Conservation (phyloP, 2,888 invertebrate genomes). For the Chalcosyrphus nemorum region DNA sequence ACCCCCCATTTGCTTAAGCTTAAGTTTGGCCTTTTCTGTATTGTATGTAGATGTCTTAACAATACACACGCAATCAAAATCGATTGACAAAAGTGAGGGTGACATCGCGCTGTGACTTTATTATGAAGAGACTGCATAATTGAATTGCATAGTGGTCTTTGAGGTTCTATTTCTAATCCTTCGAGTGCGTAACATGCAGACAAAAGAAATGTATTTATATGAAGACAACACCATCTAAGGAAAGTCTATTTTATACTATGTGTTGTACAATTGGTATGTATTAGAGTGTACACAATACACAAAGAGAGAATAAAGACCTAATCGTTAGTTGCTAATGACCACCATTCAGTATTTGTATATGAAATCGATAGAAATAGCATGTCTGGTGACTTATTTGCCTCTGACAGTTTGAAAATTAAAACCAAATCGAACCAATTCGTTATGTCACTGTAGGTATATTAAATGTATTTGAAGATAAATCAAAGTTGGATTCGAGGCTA, state of each 20-base stretch:
- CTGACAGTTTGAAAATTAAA: too few species aligned
- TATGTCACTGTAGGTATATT: too few species aligned
- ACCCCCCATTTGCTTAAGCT: not conserved
- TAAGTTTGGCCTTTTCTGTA: not conserved
- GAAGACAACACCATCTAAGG: not conserved
- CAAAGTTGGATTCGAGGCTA: too few species aligned
- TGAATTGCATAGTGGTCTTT: constrained; percentile 30
- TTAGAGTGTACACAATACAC: too few species aligned
- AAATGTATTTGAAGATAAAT: too few species aligned
- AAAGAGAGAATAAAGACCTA: too few species aligned
- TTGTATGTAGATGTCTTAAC: constrained; percentile 1
- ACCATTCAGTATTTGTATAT: too few species aligned
- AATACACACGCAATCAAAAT: constrained; percentile 49
- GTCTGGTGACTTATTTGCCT: too few species aligned
- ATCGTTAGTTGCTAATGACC: too few species aligned
- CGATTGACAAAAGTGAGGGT: constrained; percentile 9
- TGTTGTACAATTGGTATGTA: too few species aligned
- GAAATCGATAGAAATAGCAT: too few species aligned
- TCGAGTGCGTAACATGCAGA: constrained; percentile 9
- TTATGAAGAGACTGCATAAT: constrained; percentile 49
- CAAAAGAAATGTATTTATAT: constrained; percentile 15
- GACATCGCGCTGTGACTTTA: constrained; percentile 34
- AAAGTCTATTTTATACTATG: not conserved
- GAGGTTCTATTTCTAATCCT: not conserved
- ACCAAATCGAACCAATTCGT: too few species aligned